These are phyloP conservation scores for Physella acuta DNA, from an alignment of 1,140 invertebrate genomes.

Conservation along the genomic window DNA sequence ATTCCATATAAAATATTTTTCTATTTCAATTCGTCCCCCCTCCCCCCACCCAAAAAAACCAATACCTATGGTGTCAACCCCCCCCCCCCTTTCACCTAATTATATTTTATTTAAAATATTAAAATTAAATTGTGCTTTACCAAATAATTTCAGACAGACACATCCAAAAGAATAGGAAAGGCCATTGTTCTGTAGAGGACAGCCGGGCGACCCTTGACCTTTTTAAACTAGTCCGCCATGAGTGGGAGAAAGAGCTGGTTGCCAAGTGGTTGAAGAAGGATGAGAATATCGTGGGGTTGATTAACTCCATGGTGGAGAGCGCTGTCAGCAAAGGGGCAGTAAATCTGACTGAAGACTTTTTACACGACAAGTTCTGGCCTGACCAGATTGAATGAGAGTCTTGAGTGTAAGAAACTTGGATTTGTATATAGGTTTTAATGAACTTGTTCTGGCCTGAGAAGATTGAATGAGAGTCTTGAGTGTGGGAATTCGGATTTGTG, in stretches of 20 bases:
- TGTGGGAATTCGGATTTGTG: too few species aligned
- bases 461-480: too few species aligned
- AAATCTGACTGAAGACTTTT: conserved; percentile 7
- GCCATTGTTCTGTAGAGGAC: conserved; percentile 48
- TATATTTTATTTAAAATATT: neutral
- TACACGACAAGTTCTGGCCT: conserved; percentile 20
- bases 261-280: conserved; percentile 19
- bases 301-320: neutral
- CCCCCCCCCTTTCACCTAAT: too few species aligned
- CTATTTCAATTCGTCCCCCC: too few species aligned
- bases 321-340: neutral
- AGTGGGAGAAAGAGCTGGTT: conserved; percentile 35
- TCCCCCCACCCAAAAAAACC: too few species aligned
- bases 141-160: conserved; percentile 29
- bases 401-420: too few species aligned
- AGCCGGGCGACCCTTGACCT: conserved; percentile 40
- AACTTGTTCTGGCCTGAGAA: too few species aligned
- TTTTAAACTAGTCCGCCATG: conserved; percentile 37
- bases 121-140: neutral
- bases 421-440: too few species aligned
- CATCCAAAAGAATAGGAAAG: conserved; percentile 33
- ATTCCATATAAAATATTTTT: too few species aligned
- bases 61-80: too few species aligned
- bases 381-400: too few species aligned
- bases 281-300: neutral